Percentiles rank a stretch among this genome's conserved stretches.
Conservation (phyloP, 2,113 vertebrate genomes). For the Climacteris rufus region DNA sequence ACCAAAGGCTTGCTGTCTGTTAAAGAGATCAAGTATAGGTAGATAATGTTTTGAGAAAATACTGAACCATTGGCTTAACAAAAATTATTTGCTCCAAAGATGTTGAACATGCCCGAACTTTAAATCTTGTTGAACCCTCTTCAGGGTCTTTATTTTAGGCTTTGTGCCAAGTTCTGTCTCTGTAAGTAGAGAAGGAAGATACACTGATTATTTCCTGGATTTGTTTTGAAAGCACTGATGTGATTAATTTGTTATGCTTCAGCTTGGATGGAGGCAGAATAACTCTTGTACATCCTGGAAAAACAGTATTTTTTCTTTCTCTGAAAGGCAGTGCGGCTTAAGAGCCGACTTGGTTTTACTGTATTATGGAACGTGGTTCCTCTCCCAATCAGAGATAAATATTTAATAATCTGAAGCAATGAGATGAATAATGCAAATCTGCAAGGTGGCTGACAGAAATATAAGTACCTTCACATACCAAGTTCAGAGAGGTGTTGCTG, state of each 20-base stretch:
- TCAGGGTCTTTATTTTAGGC: not conserved
- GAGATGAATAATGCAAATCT: not conserved
- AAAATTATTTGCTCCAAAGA: not conserved
- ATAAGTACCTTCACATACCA: not conserved
- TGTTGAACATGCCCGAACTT: not conserved
- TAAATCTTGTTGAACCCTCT: not conserved
- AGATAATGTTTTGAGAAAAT: not conserved
- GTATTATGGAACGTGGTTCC: not conserved
- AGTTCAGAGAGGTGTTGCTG: not conserved
- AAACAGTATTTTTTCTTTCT: not conserved
- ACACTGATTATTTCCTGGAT: not conserved
- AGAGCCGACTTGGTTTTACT: not conserved
- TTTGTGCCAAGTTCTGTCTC: not conserved
- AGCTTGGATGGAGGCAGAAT: not conserved
- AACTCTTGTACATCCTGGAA: not conserved
- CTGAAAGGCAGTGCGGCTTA: not conserved
- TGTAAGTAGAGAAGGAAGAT: not conserved
- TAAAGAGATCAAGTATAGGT: not conserved
- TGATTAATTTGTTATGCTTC: conserved; percentile 37
- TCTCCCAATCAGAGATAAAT: not conserved
- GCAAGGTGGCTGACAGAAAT: not conserved
- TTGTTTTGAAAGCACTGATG: conserved; percentile 1
- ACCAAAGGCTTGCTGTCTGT: not conserved
- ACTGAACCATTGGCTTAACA: not conserved
- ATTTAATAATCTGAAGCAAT: not conserved